Conservation (phyloP, 2,888 invertebrate species). For the Rosalia funebris region DNA sequence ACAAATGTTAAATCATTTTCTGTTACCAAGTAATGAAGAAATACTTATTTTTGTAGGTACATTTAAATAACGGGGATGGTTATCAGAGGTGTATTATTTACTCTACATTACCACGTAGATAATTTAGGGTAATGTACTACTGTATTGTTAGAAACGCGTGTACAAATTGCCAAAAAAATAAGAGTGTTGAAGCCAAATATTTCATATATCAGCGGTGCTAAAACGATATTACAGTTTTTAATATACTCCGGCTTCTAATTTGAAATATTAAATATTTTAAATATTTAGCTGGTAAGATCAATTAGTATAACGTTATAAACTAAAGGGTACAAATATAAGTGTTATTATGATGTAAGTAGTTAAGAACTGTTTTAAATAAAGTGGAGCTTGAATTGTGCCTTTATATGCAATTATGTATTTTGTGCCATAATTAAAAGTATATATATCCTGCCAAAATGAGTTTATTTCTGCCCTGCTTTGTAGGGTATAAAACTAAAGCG, state of each 20-base stretch:
- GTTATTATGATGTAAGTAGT: constrained; percentile 5
- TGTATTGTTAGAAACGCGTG: no score
- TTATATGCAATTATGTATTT: constrained; percentile 20
- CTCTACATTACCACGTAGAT: no score
- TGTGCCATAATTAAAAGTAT: constrained; percentile 20
- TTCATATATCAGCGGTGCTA: background rate
- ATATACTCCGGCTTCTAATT: background rate
- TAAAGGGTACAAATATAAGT: constrained; percentile 19
- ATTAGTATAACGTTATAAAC: background rate
- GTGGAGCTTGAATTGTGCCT: constrained; percentile 20
- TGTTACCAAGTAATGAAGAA: no score
- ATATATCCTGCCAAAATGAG: background rate
- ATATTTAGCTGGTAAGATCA: background rate
- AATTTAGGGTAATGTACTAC: no score
- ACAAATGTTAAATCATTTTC: no score
- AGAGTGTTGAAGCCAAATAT: no score
- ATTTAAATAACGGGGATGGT: no score
- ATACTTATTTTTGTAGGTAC: no score
- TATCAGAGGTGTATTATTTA: no score
- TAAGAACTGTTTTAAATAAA: no score
- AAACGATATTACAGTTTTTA: background rate
- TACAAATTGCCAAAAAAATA: background rate
- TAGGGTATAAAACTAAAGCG: no score
- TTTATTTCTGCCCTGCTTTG: no score
- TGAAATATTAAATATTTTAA: background rate